Base-by-base conservation (phyloP, 1,140 invertebrate species). In the Teleogryllus occipitalis region DNA sequence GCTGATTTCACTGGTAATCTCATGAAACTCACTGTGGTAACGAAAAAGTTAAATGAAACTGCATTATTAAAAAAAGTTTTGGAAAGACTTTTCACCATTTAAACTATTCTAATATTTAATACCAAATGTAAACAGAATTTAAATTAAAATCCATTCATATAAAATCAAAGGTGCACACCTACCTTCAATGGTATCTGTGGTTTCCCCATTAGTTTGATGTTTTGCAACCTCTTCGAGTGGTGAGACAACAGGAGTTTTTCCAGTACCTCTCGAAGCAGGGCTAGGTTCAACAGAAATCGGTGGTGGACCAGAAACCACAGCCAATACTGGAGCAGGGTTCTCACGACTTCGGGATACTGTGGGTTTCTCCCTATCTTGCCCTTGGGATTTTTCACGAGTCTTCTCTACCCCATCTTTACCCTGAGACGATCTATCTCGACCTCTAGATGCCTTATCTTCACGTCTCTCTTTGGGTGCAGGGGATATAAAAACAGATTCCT, bases 341-440 rank as follows among this genome's bases (percentile, higher is more conserved):
- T 47, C 76, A n/a, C 48, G n/a, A 15, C 12, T 77, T 48, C 46
- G 47, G 47, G 76, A 77, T 47, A 47, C 47, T 47, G 47, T 47
- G n/a, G 39, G 18, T 46, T 47, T 39, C 7, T 76, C 76, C 47
- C 76, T 76, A 47, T 47, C 76, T 47, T 4, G 27, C 21, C 46
- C 47, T n/a, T 47, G 18, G 48, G 76, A 77, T 48, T 77, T 77
- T 12, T 77, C 76, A 77, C 47, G 46, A 21, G 46, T 47, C 47
- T 77, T 77, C 8, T 27, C 54, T 14, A 39, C 6, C 46, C 73
- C 74, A 7, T 79, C 78, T 47, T 75, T 79, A 7, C 73, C 72
- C 7, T 49, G 79, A 15, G 79, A 80, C 12, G 79, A 80, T 65
- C 75, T 80, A 22, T 80, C 79, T 22, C 79, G 27, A 21, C 54